Evolutionary conservation across 2,797 vertebrate species (phyloP).

Genomic region (Acanthornis magna): DNA sequence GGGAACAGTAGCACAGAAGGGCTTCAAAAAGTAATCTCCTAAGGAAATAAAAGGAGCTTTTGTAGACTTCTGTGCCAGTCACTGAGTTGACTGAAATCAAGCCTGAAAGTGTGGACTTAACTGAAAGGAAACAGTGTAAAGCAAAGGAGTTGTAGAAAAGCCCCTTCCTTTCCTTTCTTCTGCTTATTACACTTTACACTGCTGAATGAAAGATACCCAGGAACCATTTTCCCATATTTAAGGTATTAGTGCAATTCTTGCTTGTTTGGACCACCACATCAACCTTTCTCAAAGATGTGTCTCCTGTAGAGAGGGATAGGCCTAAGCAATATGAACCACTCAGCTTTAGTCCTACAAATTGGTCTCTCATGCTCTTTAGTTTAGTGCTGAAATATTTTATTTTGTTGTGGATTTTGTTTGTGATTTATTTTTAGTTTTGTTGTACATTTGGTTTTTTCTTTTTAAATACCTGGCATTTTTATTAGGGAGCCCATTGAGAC

Average conservation of each 20-base stretch:
- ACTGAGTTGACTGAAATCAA: background rate
- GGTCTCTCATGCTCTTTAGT: background rate
- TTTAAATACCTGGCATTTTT: background rate
- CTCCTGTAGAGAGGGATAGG: background rate
- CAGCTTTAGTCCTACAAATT: background rate
- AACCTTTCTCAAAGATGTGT: background rate
- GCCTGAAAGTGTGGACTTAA: background rate
- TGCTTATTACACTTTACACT: background rate
- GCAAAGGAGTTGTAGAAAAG: background rate
- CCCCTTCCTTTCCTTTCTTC: background rate
- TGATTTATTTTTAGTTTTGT: background rate
- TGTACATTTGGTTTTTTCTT: background rate
- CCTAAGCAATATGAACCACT: background rate
- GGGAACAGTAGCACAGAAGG: background rate
- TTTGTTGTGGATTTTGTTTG: background rate
- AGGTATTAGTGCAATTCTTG: background rate
- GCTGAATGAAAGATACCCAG: background rate
- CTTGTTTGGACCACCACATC: background rate
- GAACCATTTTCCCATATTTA: background rate
- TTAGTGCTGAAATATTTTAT: background rate
- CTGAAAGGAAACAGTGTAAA: background rate
- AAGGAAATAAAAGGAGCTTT: background rate
- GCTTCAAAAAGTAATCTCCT: background rate
- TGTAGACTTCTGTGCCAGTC: background rate
- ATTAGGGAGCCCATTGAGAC: background rate